Percentiles rank a stretch among this genome's conserved stretches.
Evolutionary conservation across 1,140 invertebrate species (phyloP).

Genomic region (Drosophila ficusphila): DNA sequence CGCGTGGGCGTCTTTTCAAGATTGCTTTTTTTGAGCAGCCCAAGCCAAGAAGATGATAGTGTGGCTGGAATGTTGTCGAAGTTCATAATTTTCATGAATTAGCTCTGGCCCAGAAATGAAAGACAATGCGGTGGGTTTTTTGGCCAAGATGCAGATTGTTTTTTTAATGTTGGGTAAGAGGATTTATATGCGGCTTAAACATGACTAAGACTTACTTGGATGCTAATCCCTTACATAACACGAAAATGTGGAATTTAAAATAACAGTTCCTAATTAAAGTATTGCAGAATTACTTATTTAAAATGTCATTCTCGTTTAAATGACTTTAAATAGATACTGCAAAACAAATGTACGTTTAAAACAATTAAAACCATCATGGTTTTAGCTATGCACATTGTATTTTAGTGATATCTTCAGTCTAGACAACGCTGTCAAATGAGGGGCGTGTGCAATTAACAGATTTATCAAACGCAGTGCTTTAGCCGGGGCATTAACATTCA

Average conservation of each 20-base stretch:
- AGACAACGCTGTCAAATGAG: slow-evolving; percentile 30
- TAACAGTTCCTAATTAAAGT: too few relatives aligned
- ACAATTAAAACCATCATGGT: neutral
- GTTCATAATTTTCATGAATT: slow-evolving; percentile 67
- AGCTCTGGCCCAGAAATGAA: slow-evolving; percentile 26
- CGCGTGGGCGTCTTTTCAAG: slow-evolving; percentile 73
- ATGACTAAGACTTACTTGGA: neutral
- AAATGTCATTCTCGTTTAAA: neutral
- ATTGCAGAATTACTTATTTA: neutral
- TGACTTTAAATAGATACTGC: neutral
- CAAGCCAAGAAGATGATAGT: slow-evolving; percentile 25
- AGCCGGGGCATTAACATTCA: slow-evolving; percentile 37
- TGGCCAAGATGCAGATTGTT: slow-evolving; percentile 10
- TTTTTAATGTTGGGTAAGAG: slow-evolving; percentile 18
- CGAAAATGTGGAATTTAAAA: neutral
- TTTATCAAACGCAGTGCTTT: slow-evolving; percentile 44
- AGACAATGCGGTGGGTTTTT: slow-evolving; percentile 20
- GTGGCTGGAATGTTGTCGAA: slow-evolving; percentile 52
- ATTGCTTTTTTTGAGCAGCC: slow-evolving; percentile 45
- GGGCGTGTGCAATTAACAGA: slow-evolving; percentile 39
- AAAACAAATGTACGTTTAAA: neutral
- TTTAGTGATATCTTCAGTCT: slow-evolving; percentile 6
- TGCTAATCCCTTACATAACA: neutral
- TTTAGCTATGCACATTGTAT: neutral
- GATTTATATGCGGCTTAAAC: neutral